Evolutionary conservation across 1,140 invertebrate genomes (phyloP).

Genomic region (Holcopasites calliopsidis): DNA sequence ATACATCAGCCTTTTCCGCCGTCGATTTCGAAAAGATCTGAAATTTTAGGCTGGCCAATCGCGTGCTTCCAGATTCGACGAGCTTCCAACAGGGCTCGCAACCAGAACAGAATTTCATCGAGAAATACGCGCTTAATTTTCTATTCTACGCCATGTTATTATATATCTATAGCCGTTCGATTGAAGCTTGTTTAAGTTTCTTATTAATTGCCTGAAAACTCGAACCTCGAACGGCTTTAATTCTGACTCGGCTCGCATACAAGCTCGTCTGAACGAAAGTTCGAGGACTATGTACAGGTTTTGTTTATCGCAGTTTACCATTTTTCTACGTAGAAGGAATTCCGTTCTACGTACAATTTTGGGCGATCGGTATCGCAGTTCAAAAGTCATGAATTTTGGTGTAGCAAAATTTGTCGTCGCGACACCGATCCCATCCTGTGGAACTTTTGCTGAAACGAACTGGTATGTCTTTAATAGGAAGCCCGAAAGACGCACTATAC

Average conservation of each 20-base stretch:
- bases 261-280: constrained; percentile 20
- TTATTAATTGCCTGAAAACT: constrained; percentile 17
- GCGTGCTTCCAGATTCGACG: constrained; percentile 63
- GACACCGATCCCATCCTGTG: constrained; percentile 22
- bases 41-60: constrained; percentile 62
- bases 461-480: constrained; percentile 51
- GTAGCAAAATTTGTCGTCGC: constrained; percentile 2
- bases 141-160: constrained; percentile 31
- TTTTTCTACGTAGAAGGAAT: neutral
- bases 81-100: constrained; percentile 53
- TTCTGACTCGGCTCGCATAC: constrained; percentile 16
- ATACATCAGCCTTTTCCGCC: constrained; percentile 60
- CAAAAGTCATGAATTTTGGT: neutral
- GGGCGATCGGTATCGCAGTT: neutral
- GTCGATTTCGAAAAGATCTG: constrained; percentile 54
- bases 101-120: constrained; percentile 49
- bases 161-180: constrained; percentile 46
- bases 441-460: constrained; percentile 38
- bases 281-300: neutral
- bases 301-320: neutral
- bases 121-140: constrained; percentile 29
- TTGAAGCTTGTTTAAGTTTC: constrained; percentile 18
- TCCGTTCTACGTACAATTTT: neutral
- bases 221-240: constrained; percentile 36
- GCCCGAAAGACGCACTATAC: constrained; percentile 56